A percentile compares a stretch with the other conserved stretches of the same genome.
phyloP scores from a whole-genome alignment of 1,140 invertebrate genomes.

The Sycophaga agraensis region DNA sequence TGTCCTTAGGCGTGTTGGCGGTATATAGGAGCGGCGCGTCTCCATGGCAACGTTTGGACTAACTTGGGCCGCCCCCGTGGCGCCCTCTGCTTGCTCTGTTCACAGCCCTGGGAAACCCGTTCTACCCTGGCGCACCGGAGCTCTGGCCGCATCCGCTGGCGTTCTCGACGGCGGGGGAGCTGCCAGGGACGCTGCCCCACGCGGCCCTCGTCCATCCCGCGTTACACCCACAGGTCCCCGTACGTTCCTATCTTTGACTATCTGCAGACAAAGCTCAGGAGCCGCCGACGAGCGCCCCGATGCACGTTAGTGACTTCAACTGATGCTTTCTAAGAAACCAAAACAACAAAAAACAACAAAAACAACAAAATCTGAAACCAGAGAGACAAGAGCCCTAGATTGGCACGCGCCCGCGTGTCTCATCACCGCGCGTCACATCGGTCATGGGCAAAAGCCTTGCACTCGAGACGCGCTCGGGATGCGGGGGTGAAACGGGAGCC shows the following conservation, averaged over 20 bases:
- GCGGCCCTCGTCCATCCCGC: slow-evolving; percentile 90
- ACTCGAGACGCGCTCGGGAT: too few species aligned
- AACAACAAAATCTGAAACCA: neutral
- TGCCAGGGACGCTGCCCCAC: slow-evolving; percentile 82
- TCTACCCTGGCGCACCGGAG: slow-evolving; percentile 90
- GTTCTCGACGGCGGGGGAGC: slow-evolving; percentile 77
- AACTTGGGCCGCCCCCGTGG: too few species aligned
- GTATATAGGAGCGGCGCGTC: too few species aligned
- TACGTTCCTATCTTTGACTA: slow-evolving; percentile 95
- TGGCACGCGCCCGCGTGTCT: too few species aligned
- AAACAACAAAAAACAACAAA: neutral
- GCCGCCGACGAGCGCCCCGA: slow-evolving; percentile 61
- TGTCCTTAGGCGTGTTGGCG: too few species aligned
- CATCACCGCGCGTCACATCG: too few species aligned
- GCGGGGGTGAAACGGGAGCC: too few species aligned
- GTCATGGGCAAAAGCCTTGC: too few species aligned
- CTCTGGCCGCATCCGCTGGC: slow-evolving; percentile 91
- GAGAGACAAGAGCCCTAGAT: too few species aligned
- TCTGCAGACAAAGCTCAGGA: slow-evolving; percentile 81
- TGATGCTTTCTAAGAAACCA: slow-evolving; percentile 21
- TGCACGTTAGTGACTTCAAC: slow-evolving; percentile 55
- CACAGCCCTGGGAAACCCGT: slow-evolving; percentile 89
- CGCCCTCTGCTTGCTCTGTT: slow-evolving; percentile 46
- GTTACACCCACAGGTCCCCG: slow-evolving; percentile 94
- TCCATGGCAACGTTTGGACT: too few species aligned